phyloP scores from a whole-genome alignment of 2,888 invertebrate genomes.

The Xanthorhoe designata region DNA sequence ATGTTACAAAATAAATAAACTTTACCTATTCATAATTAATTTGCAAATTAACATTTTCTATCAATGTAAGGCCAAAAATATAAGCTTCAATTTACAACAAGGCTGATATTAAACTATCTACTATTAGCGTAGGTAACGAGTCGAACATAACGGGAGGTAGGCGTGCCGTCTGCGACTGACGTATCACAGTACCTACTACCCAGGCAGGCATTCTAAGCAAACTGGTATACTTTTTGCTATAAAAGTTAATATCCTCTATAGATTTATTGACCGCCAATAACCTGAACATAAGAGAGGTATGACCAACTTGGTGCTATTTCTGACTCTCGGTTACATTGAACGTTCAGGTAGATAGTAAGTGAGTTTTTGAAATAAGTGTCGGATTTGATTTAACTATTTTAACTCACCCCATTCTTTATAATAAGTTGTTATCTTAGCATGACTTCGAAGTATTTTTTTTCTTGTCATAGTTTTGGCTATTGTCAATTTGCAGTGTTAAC shows the following conservation, averaged over 20 bases:
- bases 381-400: too few species aligned
- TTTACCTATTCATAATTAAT: too few species aligned
- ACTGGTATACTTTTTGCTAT: constrained; percentile 23
- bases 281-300: not conserved
- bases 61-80: too few species aligned
- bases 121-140: constrained; percentile 47
- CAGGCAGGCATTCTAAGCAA: constrained; percentile 28
- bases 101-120: constrained; percentile 4
- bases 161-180: constrained; percentile 26
- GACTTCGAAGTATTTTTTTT: too few species aligned
- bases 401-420: too few species aligned
- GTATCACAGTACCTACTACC: constrained; percentile 14
- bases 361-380: too few species aligned
- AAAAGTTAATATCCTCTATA: constrained; percentile 1
- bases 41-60: too few species aligned
- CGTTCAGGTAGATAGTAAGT: too few species aligned
- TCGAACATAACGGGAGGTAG: constrained; percentile 59
- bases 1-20: too few species aligned
- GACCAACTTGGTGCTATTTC: not conserved
- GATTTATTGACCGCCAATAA: constrained; percentile 13
- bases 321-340: not conserved
- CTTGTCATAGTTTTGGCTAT: too few species aligned
- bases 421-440: too few species aligned
- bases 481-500: too few species aligned
- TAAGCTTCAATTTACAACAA: not conserved